Conservation (phyloP, 64 coral and sea anemone genomes). For the Montipora capricornis region DNA sequence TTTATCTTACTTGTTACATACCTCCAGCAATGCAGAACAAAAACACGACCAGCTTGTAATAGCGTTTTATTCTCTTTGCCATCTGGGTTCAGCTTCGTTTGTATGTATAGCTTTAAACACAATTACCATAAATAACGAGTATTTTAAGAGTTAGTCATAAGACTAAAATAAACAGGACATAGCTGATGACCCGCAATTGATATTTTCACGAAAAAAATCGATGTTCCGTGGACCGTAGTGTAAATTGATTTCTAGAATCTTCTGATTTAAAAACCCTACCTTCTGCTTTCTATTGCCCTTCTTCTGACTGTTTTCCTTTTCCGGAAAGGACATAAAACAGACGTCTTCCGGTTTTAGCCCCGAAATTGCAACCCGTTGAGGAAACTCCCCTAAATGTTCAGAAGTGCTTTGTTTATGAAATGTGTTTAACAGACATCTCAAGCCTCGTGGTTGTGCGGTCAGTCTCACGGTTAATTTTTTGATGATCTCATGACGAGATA, state of each 20-base stretch:
- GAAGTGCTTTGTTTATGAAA: conserved; percentile 1
- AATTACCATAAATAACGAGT: neutral
- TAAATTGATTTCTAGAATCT: neutral
- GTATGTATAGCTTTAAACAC: neutral
- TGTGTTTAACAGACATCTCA: neutral
- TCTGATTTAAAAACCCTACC: neutral
- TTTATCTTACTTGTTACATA: neutral
- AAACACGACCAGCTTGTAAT: conserved; percentile 1
- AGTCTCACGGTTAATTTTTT: neutral
- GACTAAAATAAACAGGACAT: neutral
- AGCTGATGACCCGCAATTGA: neutral
- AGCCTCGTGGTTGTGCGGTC: neutral
- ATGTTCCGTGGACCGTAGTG: neutral
- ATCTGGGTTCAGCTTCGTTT: conserved; percentile 1
- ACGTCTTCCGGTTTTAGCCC: neutral
- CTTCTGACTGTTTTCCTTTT: neutral
- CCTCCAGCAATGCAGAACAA: neutral
- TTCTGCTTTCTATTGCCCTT: neutral
- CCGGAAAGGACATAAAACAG: neutral
- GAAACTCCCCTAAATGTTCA: neutral
- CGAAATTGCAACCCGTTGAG: neutral
- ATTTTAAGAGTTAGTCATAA: neutral
- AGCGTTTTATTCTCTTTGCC: neutral
- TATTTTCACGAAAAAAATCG: neutral
- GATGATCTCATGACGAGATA: neutral